Evolutionary conservation across 2,888 invertebrate species (phyloP), one percentile per base, ranked within the genome.

Genomic region (Acanthopleura granulata): DNA sequence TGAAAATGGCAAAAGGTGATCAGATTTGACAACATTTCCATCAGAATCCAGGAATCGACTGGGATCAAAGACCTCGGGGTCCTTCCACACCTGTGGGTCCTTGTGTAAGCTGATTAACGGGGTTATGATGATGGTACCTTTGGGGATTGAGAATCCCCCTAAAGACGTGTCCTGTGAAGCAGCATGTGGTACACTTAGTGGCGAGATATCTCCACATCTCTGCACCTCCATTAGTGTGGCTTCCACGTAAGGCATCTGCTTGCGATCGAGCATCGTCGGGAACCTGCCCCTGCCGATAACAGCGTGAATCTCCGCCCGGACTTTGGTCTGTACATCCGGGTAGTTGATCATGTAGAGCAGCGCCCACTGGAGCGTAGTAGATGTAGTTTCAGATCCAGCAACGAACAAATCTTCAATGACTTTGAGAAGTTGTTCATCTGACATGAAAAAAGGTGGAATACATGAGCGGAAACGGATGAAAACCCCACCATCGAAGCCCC

Each of bases 351-450:
- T 82, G 74, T 83, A 85, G 18, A 87, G 75, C 25, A 87, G 76
- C 0, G 81, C 80, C 87, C 85, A 87, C 72, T 83, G 80, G 0
- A 87, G 74, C 25, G 84, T 83, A n/a, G 84, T 87, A 4, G 83
- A 84, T 0, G 86, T 85, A 6, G 87, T 86, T 66, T 87, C 87
- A 1, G 85, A 84, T 15, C 87, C 86, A 4, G 83, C 87, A 70
- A 83, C 78, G 30, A 87, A 85, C 62, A 87, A 76, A 72, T 87
- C 87, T 0, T 84, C 82, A 4, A 87, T 83, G 1, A 57, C 57
- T 57, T 57, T 57, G 1, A 57, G 18, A 18, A 57, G 57, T 57
- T 57, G 57, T n/a, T 57, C 57, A 57, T 57, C 57, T 57, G 22
- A 57, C 3, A 57, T 57, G 22, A 57, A 22, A 57, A n/a, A 57